phyloP scores from a whole-genome alignment of 2,797 vertebrate species.

The Pristis pectinata region DNA sequence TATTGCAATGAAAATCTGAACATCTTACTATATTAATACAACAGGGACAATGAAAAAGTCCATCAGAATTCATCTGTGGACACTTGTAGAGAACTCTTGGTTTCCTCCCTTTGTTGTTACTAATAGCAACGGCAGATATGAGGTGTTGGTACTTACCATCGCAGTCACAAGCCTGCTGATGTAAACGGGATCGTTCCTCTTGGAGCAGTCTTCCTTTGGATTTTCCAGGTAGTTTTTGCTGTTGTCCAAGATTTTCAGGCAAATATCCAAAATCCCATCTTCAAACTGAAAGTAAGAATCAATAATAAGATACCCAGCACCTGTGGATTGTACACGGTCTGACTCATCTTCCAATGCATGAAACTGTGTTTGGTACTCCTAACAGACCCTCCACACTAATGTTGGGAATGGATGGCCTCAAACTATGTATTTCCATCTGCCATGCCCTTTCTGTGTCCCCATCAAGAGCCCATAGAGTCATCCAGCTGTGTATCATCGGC shows the following conservation, averaged over 20 bases:
- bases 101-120: neutral
- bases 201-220: slow-evolving; percentile 52
- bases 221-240: slow-evolving; percentile 58
- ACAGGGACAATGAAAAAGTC: neutral
- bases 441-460: too few species aligned
- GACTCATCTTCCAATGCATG: too few species aligned
- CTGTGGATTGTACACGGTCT: neutral
- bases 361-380: neutral
- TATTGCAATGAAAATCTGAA: neutral
- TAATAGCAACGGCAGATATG: neutral
- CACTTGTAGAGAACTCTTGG: neutral
- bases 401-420: too few species aligned
- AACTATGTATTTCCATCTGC: too few species aligned
- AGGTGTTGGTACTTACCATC: slow-evolving; percentile 56
- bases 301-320: neutral
- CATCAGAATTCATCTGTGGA: neutral
- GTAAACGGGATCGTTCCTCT: slow-evolving; percentile 56
- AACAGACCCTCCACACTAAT: too few species aligned
- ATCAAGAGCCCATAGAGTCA: too few species aligned
- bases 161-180: slow-evolving; percentile 61
- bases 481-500: too few species aligned
- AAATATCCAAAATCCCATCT: slow-evolving; percentile 53
- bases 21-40: neutral
- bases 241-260: slow-evolving; percentile 56
- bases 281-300: slow-evolving; percentile 54